These are phyloP conservation scores for Oligia fasciuncula DNA, from an alignment of 2,888 invertebrate species.

Conservation along the genomic window DNA sequence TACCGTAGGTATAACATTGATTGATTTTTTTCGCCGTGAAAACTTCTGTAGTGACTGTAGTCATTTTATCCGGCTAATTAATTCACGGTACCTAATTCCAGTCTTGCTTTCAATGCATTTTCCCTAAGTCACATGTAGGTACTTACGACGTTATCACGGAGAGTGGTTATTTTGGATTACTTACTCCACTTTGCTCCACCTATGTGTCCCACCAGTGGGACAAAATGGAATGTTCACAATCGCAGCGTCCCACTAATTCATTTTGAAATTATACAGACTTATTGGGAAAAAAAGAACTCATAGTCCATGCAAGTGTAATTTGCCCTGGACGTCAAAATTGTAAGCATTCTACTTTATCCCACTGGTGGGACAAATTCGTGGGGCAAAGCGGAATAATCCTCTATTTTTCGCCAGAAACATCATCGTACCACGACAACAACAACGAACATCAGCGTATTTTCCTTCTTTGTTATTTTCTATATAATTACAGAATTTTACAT, in stretches of 20 bases:
- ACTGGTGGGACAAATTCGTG: not conserved
- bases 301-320: not conserved
- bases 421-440: not conserved
- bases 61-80: not conserved
- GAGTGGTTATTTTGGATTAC: not conserved
- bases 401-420: not conserved
- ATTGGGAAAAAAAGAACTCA: not conserved
- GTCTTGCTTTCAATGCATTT: not conserved
- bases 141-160: not conserved
- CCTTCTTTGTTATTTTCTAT: not conserved
- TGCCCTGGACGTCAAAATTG: not conserved
- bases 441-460: not conserved
- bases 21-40: not conserved
- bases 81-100: not conserved
- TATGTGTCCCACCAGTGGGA: not conserved
- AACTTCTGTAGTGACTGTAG: too few species aligned
- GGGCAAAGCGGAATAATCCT: not conserved
- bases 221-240: not conserved
- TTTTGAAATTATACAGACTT: not conserved
- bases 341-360: not conserved
- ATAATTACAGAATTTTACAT: not conserved
- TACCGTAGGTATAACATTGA: not conserved
- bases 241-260: not conserved
- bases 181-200: not conserved
- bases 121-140: not conserved